phyloP scores from a whole-genome alignment of 2,888 invertebrate species.

The Mermis nigrescens region DNA sequence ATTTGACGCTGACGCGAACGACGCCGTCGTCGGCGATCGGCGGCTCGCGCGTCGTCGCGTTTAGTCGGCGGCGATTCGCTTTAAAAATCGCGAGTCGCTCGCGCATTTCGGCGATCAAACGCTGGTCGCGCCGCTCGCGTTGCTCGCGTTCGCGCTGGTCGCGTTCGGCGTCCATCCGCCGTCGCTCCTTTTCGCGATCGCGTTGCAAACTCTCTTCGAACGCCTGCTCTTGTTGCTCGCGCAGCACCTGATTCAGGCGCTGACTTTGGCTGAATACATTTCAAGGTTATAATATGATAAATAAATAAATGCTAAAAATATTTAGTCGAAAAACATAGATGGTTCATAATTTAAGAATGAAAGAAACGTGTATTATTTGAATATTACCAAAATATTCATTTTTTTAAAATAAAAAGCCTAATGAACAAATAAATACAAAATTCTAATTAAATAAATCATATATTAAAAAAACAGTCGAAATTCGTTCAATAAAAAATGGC shows the following conservation, averaged over 20 bases:
- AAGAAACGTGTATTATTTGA: too few species aligned
- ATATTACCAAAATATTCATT: too few species aligned
- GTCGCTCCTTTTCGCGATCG: constrained; percentile 80
- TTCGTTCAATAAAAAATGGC: too few species aligned
- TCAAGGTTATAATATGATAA: not conserved
- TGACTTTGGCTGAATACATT: not conserved
- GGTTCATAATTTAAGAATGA: too few species aligned
- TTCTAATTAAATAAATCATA: too few species aligned
- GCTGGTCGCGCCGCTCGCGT: constrained; percentile 35
- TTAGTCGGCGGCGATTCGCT: not conserved
- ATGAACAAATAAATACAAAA: too few species aligned
- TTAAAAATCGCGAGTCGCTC: too few species aligned
- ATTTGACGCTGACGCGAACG: constrained; percentile 32
- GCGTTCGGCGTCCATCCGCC: constrained; percentile 42
- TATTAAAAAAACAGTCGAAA: too few species aligned
- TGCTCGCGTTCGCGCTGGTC: constrained; percentile 36
- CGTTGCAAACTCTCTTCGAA: constrained; percentile 71
- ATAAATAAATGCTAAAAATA: not conserved
- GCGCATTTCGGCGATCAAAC: constrained; percentile 16
- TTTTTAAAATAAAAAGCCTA: too few species aligned
- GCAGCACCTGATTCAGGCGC: constrained; percentile 53
- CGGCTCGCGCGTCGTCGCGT: not conserved
- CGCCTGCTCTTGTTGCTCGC: constrained; percentile 79
- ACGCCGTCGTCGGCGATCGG: constrained; percentile 20
- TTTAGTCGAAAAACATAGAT: too few species aligned